A percentile compares a stretch with the other conserved stretches of the same genome.
These are phyloP conservation scores for Parotia lawesii DNA, from an alignment of 2,113 vertebrate genomes.

Conservation along the genomic window DNA sequence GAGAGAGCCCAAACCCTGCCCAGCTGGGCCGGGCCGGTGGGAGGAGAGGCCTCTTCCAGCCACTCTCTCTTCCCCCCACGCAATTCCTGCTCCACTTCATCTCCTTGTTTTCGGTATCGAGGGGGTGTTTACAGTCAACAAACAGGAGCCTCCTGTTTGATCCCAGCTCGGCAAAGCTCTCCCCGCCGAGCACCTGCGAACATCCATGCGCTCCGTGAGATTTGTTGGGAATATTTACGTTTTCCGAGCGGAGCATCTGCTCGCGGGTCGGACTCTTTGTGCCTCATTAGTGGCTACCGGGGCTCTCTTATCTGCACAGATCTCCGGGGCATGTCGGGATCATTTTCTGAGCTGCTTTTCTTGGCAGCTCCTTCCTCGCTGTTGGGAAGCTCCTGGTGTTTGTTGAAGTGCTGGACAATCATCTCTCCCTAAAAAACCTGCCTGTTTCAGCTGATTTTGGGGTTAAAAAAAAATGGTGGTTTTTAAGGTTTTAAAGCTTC, in stretches of 20 bases:
- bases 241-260: not conserved
- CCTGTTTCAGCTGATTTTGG: not conserved
- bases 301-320: not conserved
- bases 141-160: not conserved
- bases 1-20: not conserved
- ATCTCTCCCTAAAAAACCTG: not conserved
- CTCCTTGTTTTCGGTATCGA: not conserved
- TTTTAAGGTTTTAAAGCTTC: not conserved
- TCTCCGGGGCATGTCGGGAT: not conserved
- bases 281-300: not conserved
- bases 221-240: not conserved
- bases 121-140: conserved; percentile 50
- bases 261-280: not conserved
- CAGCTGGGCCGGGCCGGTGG: not conserved
- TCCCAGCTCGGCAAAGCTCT: not conserved
- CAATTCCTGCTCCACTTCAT: not conserved
- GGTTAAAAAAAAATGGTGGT: not conserved
- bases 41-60: not conserved
- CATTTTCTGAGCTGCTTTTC: not conserved
- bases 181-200: conserved; percentile 2
- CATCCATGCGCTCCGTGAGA: not conserved
- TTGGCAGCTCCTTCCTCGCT: not conserved
- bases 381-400: not conserved
- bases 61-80: conserved; percentile 5
- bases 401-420: not conserved